These are phyloP conservation scores for Gymnoscopelus microlampas DNA, from an alignment of 2,797 vertebrate species.

Conservation along the genomic window DNA sequence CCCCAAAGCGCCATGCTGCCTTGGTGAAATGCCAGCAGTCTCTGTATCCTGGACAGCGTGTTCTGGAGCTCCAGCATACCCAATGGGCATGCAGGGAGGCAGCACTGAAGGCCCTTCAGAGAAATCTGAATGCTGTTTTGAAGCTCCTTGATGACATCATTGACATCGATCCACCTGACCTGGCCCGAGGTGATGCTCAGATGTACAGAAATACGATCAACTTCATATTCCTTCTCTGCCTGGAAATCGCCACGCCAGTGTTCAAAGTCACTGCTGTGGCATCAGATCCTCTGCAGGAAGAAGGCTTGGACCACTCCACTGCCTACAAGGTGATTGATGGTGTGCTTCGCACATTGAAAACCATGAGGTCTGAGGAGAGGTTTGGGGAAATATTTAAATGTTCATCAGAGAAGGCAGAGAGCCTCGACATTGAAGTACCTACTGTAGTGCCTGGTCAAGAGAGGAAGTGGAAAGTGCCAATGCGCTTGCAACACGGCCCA, in stretches of 20 bases:
- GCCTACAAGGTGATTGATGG: constrained; percentile 31
- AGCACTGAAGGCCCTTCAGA: constrained; percentile 15
- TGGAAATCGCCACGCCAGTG: constrained; percentile 28
- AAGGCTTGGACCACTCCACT: constrained; percentile 29
- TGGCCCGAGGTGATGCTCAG: neutral
- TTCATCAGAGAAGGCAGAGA: constrained; percentile 32
- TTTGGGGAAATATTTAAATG: constrained; percentile 19
- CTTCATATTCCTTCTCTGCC: constrained; percentile 20
- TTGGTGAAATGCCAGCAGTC: constrained; percentile 27
- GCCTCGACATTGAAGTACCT: constrained; percentile 9
- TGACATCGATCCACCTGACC: constrained; percentile 4
- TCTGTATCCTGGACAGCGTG: constrained; percentile 8
- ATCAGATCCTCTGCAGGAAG: constrained; percentile 18
- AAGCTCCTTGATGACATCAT: constrained; percentile 18
- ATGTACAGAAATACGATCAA: constrained; percentile 11
- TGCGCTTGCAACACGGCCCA: constrained; percentile 19
- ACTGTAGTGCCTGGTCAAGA: constrained; percentile 23
- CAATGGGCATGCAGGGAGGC: constrained; percentile 6
- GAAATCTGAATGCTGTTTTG: constrained; percentile 21
- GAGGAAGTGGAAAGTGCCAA: constrained; percentile 31
- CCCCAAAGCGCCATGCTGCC: constrained; percentile 7
- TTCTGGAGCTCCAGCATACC: constrained; percentile 23
- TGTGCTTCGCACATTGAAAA: constrained; percentile 19
- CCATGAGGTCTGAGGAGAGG: constrained; percentile 3
- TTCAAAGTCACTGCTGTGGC: constrained; percentile 19